Evolutionary conservation across 2,113 vertebrate species (phyloP).

Genomic region (Alaudala cheleensis): DNA sequence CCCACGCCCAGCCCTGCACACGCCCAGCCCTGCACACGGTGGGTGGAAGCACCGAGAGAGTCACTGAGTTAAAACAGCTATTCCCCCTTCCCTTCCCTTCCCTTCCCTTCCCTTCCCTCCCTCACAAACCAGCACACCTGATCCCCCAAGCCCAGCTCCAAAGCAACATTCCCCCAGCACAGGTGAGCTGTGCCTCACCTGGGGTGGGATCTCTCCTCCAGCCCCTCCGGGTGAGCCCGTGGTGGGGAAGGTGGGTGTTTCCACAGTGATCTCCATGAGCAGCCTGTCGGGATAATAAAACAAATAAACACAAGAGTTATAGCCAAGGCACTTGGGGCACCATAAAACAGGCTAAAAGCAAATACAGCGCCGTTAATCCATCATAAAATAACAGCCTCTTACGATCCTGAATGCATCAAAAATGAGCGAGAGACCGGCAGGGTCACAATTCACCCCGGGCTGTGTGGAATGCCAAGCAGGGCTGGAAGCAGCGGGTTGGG

Average conservation of each 20-base stretch:
- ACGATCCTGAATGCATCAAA: neutral
- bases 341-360: constrained; percentile 50
- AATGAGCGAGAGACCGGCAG: neutral
- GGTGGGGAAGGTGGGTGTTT: neutral
- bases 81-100: neutral
- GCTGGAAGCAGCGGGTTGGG: fast-evolving
- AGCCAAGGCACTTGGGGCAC: constrained; percentile 4
- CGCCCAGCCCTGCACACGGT: fast-evolving
- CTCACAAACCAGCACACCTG: neutral
- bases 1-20: neutral
- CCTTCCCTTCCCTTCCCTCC: too few relatives aligned
- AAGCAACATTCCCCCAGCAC: fast-evolving
- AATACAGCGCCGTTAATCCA: neutral
- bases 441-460: neutral
- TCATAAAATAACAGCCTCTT: constrained; percentile 47
- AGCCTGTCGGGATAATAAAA: constrained; percentile 36
- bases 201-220: neutral
- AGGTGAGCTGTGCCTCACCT: neutral
- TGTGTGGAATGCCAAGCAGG: neutral
- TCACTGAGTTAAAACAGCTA: neutral
- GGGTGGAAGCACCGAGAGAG: neutral
- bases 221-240: fast-evolving
- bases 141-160: neutral
- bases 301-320: constrained; percentile 43
- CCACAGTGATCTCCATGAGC: neutral